These are phyloP conservation scores for Pedionomus torquatus DNA, from an alignment of 2,113 vertebrate genomes.

Conservation along the genomic window DNA sequence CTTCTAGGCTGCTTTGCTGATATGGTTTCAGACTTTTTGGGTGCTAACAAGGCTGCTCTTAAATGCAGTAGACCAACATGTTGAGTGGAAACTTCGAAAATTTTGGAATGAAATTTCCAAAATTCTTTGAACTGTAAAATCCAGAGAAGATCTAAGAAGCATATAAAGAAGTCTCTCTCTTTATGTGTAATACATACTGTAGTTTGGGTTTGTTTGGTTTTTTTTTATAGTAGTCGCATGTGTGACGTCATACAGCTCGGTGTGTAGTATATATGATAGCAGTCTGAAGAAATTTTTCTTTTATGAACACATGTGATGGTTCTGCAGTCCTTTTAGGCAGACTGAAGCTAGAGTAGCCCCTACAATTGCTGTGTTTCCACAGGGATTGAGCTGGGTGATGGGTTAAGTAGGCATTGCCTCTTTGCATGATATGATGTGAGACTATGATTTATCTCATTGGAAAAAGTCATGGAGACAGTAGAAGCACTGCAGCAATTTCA, in stretches of 20 bases:
- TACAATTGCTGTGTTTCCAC: not conserved
- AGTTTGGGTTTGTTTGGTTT: not conserved
- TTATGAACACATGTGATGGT: rapidly evolving
- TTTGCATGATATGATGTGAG: not conserved
- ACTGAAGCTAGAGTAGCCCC: not conserved
- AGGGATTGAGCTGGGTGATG: not conserved
- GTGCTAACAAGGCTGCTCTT: not conserved
- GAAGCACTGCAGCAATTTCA: not conserved
- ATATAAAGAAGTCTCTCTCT: not conserved
- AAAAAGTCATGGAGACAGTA: not conserved
- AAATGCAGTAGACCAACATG: too few relatives aligned
- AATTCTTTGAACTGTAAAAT: not conserved
- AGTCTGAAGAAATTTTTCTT: not conserved
- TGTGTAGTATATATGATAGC: not conserved
- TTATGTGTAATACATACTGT: not conserved
- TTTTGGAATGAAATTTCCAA: not conserved
- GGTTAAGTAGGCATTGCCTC: not conserved
- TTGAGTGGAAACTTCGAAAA: not conserved
- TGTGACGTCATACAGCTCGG: not conserved
- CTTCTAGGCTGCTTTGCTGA: not conserved
- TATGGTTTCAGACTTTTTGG: not conserved
- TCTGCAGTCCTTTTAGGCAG: not conserved
- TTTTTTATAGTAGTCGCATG: not conserved
- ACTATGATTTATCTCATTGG: not conserved
- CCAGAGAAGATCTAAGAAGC: not conserved